Evolutionary conservation across 2,888 invertebrate species (phyloP).

Genomic region (Ormyrus nitidulus): DNA sequence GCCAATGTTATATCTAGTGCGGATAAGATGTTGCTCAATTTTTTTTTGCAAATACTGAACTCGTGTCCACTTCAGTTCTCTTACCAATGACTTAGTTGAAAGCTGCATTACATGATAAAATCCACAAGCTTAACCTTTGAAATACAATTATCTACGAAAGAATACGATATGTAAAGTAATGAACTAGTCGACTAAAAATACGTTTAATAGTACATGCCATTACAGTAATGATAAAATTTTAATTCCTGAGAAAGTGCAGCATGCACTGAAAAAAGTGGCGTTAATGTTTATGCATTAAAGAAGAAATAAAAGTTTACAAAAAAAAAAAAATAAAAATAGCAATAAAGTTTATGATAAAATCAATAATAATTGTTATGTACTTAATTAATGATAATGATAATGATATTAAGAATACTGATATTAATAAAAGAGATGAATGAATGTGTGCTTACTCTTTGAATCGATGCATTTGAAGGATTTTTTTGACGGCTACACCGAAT

Average conservation of each 20-base stretch:
- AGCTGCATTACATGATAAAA: conserved; percentile 44
- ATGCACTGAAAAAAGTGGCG: too few species aligned
- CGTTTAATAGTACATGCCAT: background rate
- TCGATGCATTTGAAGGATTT: conserved; percentile 69
- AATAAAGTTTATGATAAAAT: too few species aligned
- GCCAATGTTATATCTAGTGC: too few species aligned
- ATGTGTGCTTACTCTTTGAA: conserved; percentile 70
- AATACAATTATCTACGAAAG: conserved; percentile 35
- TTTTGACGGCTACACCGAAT: conserved; percentile 69
- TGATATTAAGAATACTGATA: background rate
- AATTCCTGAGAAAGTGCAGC: too few species aligned
- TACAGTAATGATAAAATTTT: background rate
- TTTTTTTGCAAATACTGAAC: background rate
- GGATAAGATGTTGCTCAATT: background rate
- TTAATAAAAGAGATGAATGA: background rate
- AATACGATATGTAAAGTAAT: conserved; percentile 20
- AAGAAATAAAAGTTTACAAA: too few species aligned
- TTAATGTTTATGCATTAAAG: too few species aligned
- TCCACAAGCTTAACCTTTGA: conserved; percentile 45
- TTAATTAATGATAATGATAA: background rate
- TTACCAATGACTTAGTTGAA: conserved; percentile 34
- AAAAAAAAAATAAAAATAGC: too few species aligned
- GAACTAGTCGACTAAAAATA: conserved; percentile 4
- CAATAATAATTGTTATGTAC: too few species aligned
- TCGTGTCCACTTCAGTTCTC: conserved; percentile 7